Evolutionary conservation across 1,140 invertebrate species (phyloP).

Genomic region (Drosophila gunungcola): DNA sequence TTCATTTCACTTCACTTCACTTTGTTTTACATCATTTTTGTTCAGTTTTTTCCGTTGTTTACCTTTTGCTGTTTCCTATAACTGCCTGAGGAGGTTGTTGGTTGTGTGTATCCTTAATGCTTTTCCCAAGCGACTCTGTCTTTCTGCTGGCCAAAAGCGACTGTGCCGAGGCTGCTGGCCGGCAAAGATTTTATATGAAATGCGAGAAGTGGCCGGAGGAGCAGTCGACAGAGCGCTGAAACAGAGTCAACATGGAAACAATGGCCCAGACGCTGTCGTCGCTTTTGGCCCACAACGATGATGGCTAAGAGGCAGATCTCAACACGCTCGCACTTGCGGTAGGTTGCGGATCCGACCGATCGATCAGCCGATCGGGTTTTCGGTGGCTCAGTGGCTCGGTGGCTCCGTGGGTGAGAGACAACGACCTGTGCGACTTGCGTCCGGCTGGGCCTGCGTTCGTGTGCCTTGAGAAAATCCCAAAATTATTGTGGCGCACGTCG

Average conservation of each 20-base stretch:
- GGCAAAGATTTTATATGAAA: conserved; percentile 79
- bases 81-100: conserved; percentile 47
- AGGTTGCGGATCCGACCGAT: conserved; percentile 72
- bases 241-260: conserved; percentile 59
- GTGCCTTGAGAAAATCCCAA: conserved; percentile 81
- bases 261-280: conserved; percentile 54
- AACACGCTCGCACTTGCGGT: conserved; percentile 71
- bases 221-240: conserved; percentile 25
- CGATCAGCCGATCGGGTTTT: conserved; percentile 8
- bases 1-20: conserved; percentile 76
- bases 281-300: conserved; percentile 49
- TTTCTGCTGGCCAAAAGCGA: conserved; percentile 69
- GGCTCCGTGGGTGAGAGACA: conserved; percentile 63
- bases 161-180: conserved; percentile 64
- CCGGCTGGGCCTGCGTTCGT: conserved; percentile 34
- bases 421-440: conserved; percentile 63
- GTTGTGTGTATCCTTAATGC: conserved; percentile 56
- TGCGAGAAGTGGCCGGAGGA: conserved; percentile 65
- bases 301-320: conserved; percentile 54
- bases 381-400: not conserved
- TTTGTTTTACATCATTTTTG: conserved; percentile 16
- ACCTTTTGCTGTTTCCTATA: conserved; percentile 78
- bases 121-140: conserved; percentile 58
- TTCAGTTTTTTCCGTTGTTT: conserved; percentile 37
- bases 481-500: conserved; percentile 75